Base-by-base conservation (phyloP, 2,113 vertebrate species). In the Myotis lucifugus region DNA sequence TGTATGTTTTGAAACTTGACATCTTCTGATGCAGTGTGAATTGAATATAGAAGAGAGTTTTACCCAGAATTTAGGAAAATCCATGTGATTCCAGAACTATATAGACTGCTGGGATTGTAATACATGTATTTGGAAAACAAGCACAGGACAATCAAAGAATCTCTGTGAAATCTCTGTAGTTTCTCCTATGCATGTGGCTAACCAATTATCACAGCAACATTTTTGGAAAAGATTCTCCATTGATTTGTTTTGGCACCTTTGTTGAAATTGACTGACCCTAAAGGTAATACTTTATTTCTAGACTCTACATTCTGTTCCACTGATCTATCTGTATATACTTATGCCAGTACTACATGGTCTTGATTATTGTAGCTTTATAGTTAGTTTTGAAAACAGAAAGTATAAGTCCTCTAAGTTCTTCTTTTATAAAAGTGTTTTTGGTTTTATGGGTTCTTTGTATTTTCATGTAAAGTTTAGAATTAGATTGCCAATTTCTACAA, bases 401-500 rank as follows among this genome's bases (percentile, higher is more conserved):
- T 40, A 9, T 74, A 77, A 40, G 3, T 27, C 18, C 67, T 84
- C n/a, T 19, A 64, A 59, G 4, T 84, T 64, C 14, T 50, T 72
- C 46, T 88, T 70, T 48, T 25, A 67, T 9, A 88, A 73, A 69
- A 93, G 67, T 50, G 25, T 54, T 77, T 23, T 34, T 9, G 5
- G 6, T 17, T 69, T 56, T 42, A 29, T 86, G 17, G 25, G 27
- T 25, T 34, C 3, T 86, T 90, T 46, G n/a, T 6, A 40, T 90
- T 85, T 90, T 56, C 50, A 76, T 81, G 37, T 48, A 69, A 52
- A 86, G 27, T 67, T 96, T 66, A 89, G 32, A 17, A 73, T 56
- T 84, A 73, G 7, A 6, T 64, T 67, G n/a, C 12, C 29, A 67
- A 81, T 92, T 92, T 85, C 54, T 61, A 2, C 15, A 82, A 86